Percentiles rank a stretch among this genome's conserved stretches.
Evolutionary conservation across 2,888 invertebrate genomes (phyloP).

Genomic region (Idaea biselata): DNA sequence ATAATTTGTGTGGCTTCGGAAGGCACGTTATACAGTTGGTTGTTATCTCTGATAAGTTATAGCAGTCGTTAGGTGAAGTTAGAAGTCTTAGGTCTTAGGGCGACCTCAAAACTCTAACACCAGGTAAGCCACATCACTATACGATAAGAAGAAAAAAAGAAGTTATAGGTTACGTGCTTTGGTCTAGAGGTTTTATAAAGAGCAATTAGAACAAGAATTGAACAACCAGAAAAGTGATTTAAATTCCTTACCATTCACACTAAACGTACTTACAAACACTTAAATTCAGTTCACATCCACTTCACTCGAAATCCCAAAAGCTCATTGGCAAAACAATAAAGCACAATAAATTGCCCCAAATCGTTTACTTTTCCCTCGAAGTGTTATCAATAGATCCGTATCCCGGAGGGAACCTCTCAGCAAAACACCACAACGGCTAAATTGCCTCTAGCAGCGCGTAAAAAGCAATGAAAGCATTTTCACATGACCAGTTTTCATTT

Average conservation of each 20-base stretch:
- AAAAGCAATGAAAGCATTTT: conserved; percentile 78
- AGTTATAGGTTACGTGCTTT: too few relatives aligned
- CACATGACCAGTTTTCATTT: conserved; percentile 77
- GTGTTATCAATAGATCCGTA: conserved; percentile 54
- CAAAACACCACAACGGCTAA: conserved; percentile 70
- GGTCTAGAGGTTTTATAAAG: too few relatives aligned
- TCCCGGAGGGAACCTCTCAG: conserved; percentile 45
- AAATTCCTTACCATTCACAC: not conserved
- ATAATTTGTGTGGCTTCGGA: too few relatives aligned
- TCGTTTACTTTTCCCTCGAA: conserved; percentile 48
- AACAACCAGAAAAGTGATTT: not conserved
- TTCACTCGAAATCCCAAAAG: not conserved
- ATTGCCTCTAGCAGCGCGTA: conserved; percentile 75
- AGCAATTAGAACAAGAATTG: too few relatives aligned
- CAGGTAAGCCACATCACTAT: too few relatives aligned
- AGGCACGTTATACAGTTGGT: too few relatives aligned
- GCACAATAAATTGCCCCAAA: conserved; percentile 13
- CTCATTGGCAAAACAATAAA: not conserved
- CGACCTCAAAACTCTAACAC: too few relatives aligned
- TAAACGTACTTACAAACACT: not conserved
- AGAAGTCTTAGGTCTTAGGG: too few relatives aligned
- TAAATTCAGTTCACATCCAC: not conserved
- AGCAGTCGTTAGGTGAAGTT: too few relatives aligned
- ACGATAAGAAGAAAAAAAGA: too few relatives aligned
- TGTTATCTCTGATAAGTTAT: too few relatives aligned